Conservation (phyloP, 92 coral and sea anemone genomes). For the Porites rus region DNA sequence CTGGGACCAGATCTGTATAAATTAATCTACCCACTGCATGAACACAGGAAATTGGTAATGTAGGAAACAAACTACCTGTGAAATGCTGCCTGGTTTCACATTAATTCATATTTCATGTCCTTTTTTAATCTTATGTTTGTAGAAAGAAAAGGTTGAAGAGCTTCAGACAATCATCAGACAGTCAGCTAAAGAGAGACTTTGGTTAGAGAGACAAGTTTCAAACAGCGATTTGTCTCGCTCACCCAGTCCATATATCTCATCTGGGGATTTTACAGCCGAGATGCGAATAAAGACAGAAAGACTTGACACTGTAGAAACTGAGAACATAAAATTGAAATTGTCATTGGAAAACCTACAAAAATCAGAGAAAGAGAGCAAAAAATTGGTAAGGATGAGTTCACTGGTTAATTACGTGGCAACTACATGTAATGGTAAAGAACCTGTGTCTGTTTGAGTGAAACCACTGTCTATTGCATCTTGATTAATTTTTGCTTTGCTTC, state of each 20-base stretch:
- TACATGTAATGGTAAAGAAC: too few relatives aligned
- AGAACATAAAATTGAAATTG: conserved; percentile 66
- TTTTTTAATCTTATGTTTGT: neutral
- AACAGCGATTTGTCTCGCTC: conserved; percentile 56
- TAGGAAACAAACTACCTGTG: too few relatives aligned
- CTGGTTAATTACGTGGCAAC: too few relatives aligned
- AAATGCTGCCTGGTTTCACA: neutral
- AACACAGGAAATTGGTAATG: too few relatives aligned
- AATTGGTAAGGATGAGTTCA: conserved; percentile 50
- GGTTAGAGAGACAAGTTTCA: conserved; percentile 89
- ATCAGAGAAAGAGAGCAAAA: conserved; percentile 65
- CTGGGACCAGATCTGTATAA: too few relatives aligned
- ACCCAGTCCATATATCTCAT: conserved; percentile 57
- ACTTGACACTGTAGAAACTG: conserved; percentile 50
- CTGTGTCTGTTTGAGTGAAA: too few relatives aligned
- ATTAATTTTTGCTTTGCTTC: too few relatives aligned
- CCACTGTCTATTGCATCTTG: too few relatives aligned
- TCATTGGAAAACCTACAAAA: conserved; percentile 58
- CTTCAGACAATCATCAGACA: conserved; percentile 84
- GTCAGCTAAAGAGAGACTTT: conserved; percentile 86
- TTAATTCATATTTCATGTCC: neutral
- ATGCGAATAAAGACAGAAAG: conserved; percentile 27
- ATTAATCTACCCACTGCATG: too few relatives aligned
- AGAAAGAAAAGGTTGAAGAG: conserved; percentile 89
- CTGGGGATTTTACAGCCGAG: conserved; percentile 52